A percentile compares a stretch with the other conserved stretches of the same genome.
Evolutionary conservation across 2,888 invertebrate species (phyloP).

Genomic region (Zhengitettix transpicula): DNA sequence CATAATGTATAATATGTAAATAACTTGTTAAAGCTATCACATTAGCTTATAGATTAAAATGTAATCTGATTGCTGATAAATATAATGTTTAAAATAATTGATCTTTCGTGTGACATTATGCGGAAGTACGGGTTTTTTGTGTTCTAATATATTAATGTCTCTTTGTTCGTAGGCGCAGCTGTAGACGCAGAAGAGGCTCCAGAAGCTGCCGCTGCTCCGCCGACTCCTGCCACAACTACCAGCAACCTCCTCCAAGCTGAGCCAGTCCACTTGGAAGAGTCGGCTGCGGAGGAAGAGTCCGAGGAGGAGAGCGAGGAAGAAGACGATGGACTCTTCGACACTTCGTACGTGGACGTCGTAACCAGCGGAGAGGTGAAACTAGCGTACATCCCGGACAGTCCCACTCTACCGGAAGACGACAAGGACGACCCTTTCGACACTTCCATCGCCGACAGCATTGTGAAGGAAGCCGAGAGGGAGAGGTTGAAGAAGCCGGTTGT

Average conservation of each 20-base stretch:
- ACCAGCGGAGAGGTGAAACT: conserved; percentile 74
- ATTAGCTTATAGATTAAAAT: too few relatives aligned
- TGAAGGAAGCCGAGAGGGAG: conserved; percentile 54
- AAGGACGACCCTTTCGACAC: conserved; percentile 79
- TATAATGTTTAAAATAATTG: too few relatives aligned
- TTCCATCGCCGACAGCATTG: conserved; percentile 68
- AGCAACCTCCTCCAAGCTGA: background rate
- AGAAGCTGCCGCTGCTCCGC: background rate
- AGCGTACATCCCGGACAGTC: conserved; percentile 75
- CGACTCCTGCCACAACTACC: background rate
- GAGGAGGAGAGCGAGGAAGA: conserved; percentile 50
- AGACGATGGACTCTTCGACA: conserved; percentile 75
- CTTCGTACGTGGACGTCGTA: conserved; percentile 71
- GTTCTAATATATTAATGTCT: too few relatives aligned
- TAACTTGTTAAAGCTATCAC: too few relatives aligned
- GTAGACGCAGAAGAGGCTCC: background rate
- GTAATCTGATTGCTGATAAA: too few relatives aligned
- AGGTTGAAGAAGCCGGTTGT: conserved; percentile 37
- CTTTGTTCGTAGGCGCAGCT: background rate
- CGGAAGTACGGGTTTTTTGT: too few relatives aligned
- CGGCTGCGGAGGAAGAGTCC: conserved; percentile 43
- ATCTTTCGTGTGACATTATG: too few relatives aligned
- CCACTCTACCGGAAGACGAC: conserved; percentile 37
- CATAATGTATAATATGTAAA: too few relatives aligned
- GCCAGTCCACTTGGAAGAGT: conserved; percentile 3